These are phyloP conservation scores for Alligator sinensis DNA, from an alignment of 2,113 vertebrate genomes.

Conservation along the genomic window DNA sequence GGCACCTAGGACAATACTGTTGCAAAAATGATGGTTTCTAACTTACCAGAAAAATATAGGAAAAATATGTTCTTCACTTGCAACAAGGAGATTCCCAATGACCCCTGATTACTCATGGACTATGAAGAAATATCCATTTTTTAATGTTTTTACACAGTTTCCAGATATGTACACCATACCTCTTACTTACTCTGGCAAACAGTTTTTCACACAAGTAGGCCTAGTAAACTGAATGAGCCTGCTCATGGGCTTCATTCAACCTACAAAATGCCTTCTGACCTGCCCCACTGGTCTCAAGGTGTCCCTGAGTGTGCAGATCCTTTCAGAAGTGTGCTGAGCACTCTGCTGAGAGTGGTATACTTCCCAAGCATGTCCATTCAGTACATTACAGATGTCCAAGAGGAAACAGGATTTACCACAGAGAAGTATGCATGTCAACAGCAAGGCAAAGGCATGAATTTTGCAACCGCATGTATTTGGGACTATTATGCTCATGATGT, in stretches of 20 bases:
- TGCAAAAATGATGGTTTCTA: not conserved
- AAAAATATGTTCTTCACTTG: not conserved
- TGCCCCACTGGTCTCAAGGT: not conserved
- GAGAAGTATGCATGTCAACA: not conserved
- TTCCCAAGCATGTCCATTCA: not conserved
- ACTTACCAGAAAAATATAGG: not conserved
- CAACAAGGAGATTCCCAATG: not conserved
- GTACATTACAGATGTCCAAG: not conserved
- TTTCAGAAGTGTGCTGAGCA: not conserved
- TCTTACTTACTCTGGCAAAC: not conserved
- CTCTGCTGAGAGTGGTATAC: not conserved
- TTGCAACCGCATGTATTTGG: too few relatives aligned
- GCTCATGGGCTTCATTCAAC: too few relatives aligned
- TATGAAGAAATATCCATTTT: not conserved
- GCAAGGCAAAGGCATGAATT: rapidly evolving
- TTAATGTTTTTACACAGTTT: too few relatives aligned
- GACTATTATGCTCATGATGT: not conserved
- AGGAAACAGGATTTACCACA: not conserved
- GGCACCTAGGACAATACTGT: not conserved
- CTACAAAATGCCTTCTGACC: too few relatives aligned
- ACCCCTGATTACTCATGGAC: not conserved
- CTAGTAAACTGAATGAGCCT: not conserved
- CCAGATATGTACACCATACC: too few relatives aligned
- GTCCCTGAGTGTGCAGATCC: not conserved
- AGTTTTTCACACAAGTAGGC: not conserved